These are phyloP conservation scores for Apodemia zela DNA, from an alignment of 2,888 invertebrate species.

Conservation along the genomic window DNA sequence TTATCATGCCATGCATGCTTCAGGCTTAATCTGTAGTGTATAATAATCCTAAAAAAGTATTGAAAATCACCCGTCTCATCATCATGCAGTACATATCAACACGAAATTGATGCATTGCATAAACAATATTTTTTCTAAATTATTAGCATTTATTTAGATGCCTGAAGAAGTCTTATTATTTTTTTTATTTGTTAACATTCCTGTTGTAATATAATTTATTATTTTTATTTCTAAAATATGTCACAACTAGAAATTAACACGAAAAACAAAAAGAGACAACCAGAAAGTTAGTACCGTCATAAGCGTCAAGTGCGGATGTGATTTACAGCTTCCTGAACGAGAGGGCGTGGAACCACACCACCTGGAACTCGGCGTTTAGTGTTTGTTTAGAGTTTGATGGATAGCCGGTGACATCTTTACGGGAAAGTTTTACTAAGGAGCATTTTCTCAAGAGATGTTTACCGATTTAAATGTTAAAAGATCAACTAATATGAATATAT, in stretches of 20 bases:
- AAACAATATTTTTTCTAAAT: too few species aligned
- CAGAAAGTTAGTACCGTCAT: constrained; percentile 11
- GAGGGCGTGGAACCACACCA: constrained; percentile 49
- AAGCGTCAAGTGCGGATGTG: constrained; percentile 38
- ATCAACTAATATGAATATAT: too few species aligned
- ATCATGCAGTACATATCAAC: too few species aligned
- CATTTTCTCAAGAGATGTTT: neutral
- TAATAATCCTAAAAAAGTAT: too few species aligned
- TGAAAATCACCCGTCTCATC: too few species aligned
- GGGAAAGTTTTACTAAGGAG: neutral
- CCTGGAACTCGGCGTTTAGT: constrained; percentile 37
- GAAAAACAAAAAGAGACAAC: neutral
- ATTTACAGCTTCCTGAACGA: constrained; percentile 72
- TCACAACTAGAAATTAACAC: constrained; percentile 1
- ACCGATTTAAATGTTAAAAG: too few species aligned
- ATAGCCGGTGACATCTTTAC: constrained; percentile 10
- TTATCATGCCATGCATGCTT: too few species aligned
- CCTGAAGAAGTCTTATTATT: too few species aligned
- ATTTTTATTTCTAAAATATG: neutral
- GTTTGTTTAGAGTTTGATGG: constrained; percentile 19
- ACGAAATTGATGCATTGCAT: too few species aligned
- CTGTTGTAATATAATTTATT: neutral
- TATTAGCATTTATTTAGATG: too few species aligned
- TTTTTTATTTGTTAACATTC: too few species aligned
- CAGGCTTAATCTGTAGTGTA: too few species aligned